A percentile compares a stretch with the other conserved stretches of the same genome.
Conservation (phyloP, 2,888 invertebrate genomes). For the Phengaris alcon region DNA sequence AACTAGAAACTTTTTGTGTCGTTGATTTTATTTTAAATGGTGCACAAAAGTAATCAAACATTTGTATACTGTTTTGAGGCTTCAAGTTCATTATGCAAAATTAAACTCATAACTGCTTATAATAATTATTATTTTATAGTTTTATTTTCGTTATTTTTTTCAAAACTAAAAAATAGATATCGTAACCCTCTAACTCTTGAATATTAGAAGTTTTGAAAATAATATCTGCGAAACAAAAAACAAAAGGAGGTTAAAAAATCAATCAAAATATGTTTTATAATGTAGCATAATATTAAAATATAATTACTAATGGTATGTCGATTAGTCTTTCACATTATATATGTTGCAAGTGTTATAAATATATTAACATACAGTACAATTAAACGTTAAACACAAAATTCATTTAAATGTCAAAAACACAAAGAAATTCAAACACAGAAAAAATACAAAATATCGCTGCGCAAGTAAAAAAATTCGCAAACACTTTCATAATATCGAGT, state of each 20-base stretch:
- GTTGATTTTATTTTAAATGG: not conserved
- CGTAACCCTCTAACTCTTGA: no score
- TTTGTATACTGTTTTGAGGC: no score
- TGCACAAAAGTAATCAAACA: not conserved
- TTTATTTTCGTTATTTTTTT: no score
- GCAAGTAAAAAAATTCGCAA: not conserved
- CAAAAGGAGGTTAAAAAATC: not conserved
- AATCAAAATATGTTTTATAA: no score
- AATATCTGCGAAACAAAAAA: not conserved
- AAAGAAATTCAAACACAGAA: not conserved
- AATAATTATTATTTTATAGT: no score
- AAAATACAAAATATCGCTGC: not conserved
- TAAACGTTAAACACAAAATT: not conserved
- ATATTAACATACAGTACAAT: not conserved
- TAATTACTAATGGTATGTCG: not conserved
- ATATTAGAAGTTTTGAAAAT: no score
- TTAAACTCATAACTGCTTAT: no score
- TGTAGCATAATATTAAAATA: not conserved
- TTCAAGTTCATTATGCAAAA: no score
- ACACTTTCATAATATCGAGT: not conserved
- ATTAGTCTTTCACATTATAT: not conserved
- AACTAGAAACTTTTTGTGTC: not conserved
- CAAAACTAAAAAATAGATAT: no score
- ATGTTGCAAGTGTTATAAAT: not conserved
- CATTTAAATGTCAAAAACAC: not conserved